Evolutionary conservation across 2,113 vertebrate genomes (phyloP), one percentile per base, ranked within the genome.

Genomic region (Neogale vison): DNA sequence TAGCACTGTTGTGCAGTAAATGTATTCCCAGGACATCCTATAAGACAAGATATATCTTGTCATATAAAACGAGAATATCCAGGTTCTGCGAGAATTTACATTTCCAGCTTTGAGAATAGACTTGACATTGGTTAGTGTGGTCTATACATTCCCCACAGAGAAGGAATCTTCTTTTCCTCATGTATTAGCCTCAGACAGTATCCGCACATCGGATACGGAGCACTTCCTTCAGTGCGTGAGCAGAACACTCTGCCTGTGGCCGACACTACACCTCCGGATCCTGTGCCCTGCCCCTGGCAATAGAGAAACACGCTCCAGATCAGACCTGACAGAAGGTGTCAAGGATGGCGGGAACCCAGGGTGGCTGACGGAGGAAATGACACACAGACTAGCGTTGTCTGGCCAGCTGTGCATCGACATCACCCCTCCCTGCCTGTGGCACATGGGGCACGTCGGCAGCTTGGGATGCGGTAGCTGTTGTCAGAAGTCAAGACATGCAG

Each of bases 261-360:
- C 7, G 34, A 52, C 72, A 11, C 0, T 1, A 34, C 42, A 72
- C 18, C 7, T 31, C 13, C 65, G 61, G 71, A 34, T 34, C 57
- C 17, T 10, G 42, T 20, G 45, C 18, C 52, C 39, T 21, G 3
- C 55, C 23, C 8, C 72, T 24, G 6, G 42, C n/a, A 7, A 57
- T 0, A 11, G 45, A 42, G n/a, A 55, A 89, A n/a, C 6, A 10
- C 0, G 3, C 21, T 42, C 26, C 2, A 7, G 8, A 59, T 6
- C 15, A 47, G 45, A 77, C 47, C 7, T 24, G 21, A 57, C 4
- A 26, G 29, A 42, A 34, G 24, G 20, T 26, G n/a, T 63, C 85
- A 52, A 34, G 31, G 80, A 47, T 4, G 47, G 17, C 24, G 45
- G 6, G 10, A 36, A 86, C 5, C 50, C 6, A 45, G 4, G n/a